phyloP scores from a whole-genome alignment of 2,888 invertebrate species.

The Arctia plantaginis region DNA sequence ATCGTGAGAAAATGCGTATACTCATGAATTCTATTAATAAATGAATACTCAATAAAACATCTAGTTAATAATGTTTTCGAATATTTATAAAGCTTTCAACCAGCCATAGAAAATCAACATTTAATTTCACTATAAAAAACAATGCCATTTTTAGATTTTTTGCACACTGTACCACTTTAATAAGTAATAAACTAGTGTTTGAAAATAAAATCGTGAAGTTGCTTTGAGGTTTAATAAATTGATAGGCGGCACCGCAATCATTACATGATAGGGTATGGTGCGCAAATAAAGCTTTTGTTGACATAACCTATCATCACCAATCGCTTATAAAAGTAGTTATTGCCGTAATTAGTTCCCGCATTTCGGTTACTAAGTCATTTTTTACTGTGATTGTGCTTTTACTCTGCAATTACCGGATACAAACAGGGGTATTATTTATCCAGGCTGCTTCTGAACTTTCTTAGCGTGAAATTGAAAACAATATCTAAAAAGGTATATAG shows the following conservation, averaged over 20 bases:
- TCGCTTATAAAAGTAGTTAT: constrained; percentile 48
- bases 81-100: neutral
- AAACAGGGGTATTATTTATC: constrained; percentile 4
- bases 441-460: neutral
- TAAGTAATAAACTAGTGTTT: constrained; percentile 74
- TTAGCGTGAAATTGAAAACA: constrained; percentile 6
- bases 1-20: neutral
- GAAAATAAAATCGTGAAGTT: constrained; percentile 75
- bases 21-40: neutral
- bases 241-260: constrained; percentile 69
- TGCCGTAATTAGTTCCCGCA: constrained; percentile 19
- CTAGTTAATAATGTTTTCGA: neutral
- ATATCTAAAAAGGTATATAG: neutral
- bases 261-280: constrained; percentile 56
- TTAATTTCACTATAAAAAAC: neutral
- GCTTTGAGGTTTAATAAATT: constrained; percentile 71
- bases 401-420: constrained; percentile 6
- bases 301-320: constrained; percentile 56
- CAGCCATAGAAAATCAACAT: neutral
- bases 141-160: constrained; percentile 30
- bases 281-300: constrained; percentile 71
- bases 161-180: constrained; percentile 70
- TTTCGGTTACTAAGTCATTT: constrained; percentile 15
- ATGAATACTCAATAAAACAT: neutral
- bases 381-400: constrained; percentile 32